These are phyloP conservation scores for Furcifer pardalis DNA, from an alignment of 2,797 vertebrate genomes.

Conservation along the genomic window DNA sequence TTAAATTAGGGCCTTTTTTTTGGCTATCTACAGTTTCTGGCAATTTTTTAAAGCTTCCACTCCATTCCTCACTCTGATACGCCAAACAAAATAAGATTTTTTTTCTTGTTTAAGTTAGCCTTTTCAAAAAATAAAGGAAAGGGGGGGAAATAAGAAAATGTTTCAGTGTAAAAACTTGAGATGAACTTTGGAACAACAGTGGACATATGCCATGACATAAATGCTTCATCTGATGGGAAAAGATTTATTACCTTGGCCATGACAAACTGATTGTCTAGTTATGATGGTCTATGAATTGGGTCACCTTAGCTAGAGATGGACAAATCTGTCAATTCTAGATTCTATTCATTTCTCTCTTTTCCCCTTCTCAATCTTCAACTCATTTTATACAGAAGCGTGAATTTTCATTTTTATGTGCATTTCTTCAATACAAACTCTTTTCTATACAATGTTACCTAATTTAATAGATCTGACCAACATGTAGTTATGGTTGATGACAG, in stretches of 20 bases:
- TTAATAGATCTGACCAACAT: no score
- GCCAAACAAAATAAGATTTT: not conserved
- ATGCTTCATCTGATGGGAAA: not conserved
- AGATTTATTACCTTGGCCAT: not conserved
- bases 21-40: not conserved
- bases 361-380: not conserved
- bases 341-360: not conserved
- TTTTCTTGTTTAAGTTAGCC: not conserved
- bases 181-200: not conserved
- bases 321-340: no score
- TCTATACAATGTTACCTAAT: not conserved
- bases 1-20: not conserved
- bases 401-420: not conserved
- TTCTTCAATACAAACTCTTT: not conserved
- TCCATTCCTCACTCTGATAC: not conserved
- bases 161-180: not conserved
- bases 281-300: not conserved
- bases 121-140: no score
- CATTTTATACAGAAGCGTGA: not conserved
- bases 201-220: not conserved
- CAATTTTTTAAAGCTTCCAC: not conserved
- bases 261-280: not conserved
- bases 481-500: no score
- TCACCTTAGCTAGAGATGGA: not conserved
- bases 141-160: no score